Percentiles rank a stretch among this genome's conserved stretches.
Conservation (phyloP, 2,888 invertebrate species). For the Malachius bipustulatus region DNA sequence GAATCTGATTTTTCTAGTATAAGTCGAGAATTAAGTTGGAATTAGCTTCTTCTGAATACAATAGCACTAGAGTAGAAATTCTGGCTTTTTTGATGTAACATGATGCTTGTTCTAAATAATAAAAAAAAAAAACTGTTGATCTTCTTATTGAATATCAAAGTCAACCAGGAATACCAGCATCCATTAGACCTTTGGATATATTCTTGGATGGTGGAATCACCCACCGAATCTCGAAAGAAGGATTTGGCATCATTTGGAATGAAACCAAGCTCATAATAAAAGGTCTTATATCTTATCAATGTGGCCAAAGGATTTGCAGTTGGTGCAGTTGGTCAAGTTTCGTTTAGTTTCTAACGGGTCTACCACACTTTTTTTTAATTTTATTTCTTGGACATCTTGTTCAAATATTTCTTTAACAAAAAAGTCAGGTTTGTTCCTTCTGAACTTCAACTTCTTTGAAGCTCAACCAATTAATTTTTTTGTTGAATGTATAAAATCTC, state of each 20-base stretch:
- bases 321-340: background rate
- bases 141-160: background rate
- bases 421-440: constrained; percentile 4
- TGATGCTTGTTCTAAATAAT: too few relatives aligned
- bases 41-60: background rate
- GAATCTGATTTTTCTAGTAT: constrained; percentile 1
- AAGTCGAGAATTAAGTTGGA: constrained; percentile 1
- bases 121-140: too few relatives aligned
- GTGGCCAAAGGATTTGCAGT: constrained; percentile 3
- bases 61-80: background rate
- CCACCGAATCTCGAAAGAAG: constrained; percentile 2
- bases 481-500: too few relatives aligned
- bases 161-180: too few relatives aligned
- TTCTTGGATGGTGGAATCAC: constrained; percentile 1
- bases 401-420: constrained; percentile 5
- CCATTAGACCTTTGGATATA: background rate
- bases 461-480: constrained; percentile 3
- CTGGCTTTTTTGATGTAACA: background rate
- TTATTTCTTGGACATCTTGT: constrained; percentile 1
- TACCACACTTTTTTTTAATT: constrained; percentile 1
- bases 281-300: constrained; percentile 4
- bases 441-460: constrained; percentile 4
- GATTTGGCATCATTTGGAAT: constrained; percentile 3
- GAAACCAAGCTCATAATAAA: background rate
- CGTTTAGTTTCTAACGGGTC: constrained; percentile 5